Conservation (phyloP, 2,113 vertebrate genomes). For the Oreochromis aureus region DNA sequence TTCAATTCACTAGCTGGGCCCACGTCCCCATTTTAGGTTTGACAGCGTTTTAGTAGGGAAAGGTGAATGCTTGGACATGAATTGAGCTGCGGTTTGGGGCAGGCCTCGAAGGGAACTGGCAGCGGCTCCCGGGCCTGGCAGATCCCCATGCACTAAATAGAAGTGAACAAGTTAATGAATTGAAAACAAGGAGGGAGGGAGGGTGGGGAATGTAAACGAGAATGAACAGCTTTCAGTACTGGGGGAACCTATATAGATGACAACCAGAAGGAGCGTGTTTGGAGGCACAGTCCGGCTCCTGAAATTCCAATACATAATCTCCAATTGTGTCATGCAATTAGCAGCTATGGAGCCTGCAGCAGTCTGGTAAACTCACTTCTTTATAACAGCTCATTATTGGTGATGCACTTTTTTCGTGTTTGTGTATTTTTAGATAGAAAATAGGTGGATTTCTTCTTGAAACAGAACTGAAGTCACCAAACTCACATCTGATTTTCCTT, state of each 20-base stretch:
- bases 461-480: background rate
- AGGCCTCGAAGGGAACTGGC: background rate
- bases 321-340: background rate
- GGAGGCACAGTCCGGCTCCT: background rate
- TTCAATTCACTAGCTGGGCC: background rate
- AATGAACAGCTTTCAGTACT: background rate
- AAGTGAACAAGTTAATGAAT: background rate
- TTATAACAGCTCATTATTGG: background rate
- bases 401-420: background rate
- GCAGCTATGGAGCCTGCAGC: background rate
- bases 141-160: background rate
- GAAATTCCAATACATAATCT: background rate
- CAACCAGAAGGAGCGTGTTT: background rate
- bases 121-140: background rate
- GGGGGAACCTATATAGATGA: background rate
- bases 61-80: no score
- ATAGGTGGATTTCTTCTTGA: background rate
- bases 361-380: background rate
- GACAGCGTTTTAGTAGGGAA: no score
- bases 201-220: background rate
- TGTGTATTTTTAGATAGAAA: background rate
- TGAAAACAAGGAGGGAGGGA: background rate
- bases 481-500: background rate
- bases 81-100: no score
- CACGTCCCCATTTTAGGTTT: background rate